Base-by-base conservation (phyloP, 2,888 invertebrate genomes). In the Parasteatoda lunata region DNA sequence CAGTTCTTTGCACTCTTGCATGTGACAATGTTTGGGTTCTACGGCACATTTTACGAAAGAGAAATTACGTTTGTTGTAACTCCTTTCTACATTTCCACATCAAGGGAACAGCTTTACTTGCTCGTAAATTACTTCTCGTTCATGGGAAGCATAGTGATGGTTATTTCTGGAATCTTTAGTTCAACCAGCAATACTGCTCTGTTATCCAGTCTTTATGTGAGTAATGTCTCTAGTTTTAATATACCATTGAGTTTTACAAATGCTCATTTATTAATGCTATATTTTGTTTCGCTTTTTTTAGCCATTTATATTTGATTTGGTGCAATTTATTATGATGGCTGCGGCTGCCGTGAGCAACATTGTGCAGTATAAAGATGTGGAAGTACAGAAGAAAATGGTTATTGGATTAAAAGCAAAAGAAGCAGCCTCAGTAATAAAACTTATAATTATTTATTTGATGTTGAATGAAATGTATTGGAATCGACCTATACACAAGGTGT, bases 191-290 rank as follows among this genome's bases (percentile, higher is more conserved):
- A 84, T 66, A 65, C 66, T 13, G 64, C 83, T 3, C 52, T 84
- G 11, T 15, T 77, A n/a, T 54, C 77, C 0, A 84, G 83, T 47
- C 66, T 84, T 2, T 84, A 66, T 54, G 83, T 84, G 48, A 84
- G 83, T 84, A 54, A 3, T 52, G 1, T 54, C 30, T 73, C 54
- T 15, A 13, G 6, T 68, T 68, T 45, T 8, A 0, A 59, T 59
- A 8, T 59, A 6, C 59, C 1, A 54, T 3, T 54, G 4, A 13
- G 8, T 7, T 59, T 59, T 59, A 4, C 3, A 59, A 59, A 59
- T 59, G 8, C 3, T 30, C 8, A 59, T 11, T 59, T 9, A 48
- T 13, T 59, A 11, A 11, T 64, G 7, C 9, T 51, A 64, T 48
- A 65, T n/a, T 69, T 13, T 70, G 30, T 6, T 54, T 69, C 66